These are phyloP conservation scores for Athalia circularis DNA, from an alignment of 2,888 invertebrate genomes.

Conservation along the genomic window DNA sequence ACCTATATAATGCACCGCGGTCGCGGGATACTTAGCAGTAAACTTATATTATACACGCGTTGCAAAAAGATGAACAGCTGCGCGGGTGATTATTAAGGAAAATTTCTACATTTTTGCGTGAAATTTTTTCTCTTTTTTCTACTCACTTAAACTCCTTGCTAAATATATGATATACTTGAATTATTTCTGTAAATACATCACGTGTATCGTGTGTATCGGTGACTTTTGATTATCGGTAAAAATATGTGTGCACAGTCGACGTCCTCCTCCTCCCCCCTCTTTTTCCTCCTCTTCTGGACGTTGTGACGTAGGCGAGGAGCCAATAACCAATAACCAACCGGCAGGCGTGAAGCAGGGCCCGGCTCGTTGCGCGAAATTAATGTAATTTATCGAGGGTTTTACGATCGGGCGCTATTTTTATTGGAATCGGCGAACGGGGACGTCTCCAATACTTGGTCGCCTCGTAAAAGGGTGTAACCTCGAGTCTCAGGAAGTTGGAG, in stretches of 20 bases:
- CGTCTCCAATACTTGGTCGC: conserved; percentile 47
- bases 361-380: conserved; percentile 52
- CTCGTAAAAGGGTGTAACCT: conserved; percentile 50
- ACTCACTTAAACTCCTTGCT: no score
- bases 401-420: conserved; percentile 53
- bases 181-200: no score
- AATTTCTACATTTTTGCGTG: no score
- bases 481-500: conserved; percentile 9
- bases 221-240: conserved; percentile 17
- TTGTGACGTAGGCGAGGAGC: conserved; percentile 25
- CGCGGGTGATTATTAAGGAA: no score
- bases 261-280: no score
- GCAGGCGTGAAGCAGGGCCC: conserved; percentile 29
- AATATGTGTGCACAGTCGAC: background rate
- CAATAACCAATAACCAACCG: conserved; percentile 41
- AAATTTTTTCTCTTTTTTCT: no score
- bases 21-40: no score
- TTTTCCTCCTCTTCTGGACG: background rate
- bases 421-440: conserved; percentile 47
- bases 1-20: background rate
- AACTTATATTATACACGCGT: no score
- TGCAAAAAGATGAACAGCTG: no score
- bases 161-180: background rate
- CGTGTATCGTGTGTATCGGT: background rate
- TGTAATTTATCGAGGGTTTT: conserved; percentile 56